Percentiles rank a stretch among this genome's conserved stretches.
These are phyloP conservation scores for Amphipyra berbera DNA, from an alignment of 2,888 invertebrate species.

Conservation along the genomic window DNA sequence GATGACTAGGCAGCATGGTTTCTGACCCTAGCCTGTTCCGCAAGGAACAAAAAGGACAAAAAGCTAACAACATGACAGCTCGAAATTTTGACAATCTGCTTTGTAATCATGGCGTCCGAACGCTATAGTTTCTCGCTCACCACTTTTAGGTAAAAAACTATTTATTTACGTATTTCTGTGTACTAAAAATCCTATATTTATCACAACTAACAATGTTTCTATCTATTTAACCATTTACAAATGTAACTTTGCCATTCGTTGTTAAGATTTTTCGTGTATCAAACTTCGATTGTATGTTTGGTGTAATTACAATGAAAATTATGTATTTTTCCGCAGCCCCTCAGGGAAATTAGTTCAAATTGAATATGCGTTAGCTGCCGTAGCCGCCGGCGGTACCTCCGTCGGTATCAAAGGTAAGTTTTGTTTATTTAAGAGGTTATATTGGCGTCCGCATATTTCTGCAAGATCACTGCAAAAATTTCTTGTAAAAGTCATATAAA, in stretches of 20 bases:
- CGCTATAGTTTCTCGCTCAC: conserved; percentile 99
- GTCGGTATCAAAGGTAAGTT: conserved; percentile 98
- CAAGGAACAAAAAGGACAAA: too few species aligned
- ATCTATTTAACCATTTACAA: neutral
- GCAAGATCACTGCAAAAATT: conserved; percentile 18
- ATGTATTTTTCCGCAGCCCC: conserved; percentile 92
- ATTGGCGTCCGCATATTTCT: conserved; percentile 25
- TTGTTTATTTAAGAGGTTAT: conserved; percentile 64
- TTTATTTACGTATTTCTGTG: conserved; percentile 64
- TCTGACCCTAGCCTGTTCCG: too few species aligned
- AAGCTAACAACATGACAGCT: conserved; percentile 71
- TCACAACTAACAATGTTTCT: neutral
- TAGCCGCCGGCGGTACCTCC: conserved; percentile 99
- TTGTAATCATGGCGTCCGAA: conserved; percentile 97
- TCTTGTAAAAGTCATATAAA: neutral
- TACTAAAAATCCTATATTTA: conserved; percentile 8
- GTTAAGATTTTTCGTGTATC: conserved; percentile 15
- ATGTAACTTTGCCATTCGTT: conserved; percentile 15
- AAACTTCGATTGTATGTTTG: conserved; percentile 38
- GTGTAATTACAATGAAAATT: conserved; percentile 45
- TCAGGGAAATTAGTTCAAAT: conserved; percentile 99
- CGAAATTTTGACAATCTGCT: conserved; percentile 81
- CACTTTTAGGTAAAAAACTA: conserved; percentile 89
- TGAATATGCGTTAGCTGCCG: conserved; percentile 99
- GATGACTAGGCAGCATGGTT: too few species aligned